Base-by-base conservation (phyloP, 1,140 invertebrate species). In the Philotrypesis tridentata region DNA sequence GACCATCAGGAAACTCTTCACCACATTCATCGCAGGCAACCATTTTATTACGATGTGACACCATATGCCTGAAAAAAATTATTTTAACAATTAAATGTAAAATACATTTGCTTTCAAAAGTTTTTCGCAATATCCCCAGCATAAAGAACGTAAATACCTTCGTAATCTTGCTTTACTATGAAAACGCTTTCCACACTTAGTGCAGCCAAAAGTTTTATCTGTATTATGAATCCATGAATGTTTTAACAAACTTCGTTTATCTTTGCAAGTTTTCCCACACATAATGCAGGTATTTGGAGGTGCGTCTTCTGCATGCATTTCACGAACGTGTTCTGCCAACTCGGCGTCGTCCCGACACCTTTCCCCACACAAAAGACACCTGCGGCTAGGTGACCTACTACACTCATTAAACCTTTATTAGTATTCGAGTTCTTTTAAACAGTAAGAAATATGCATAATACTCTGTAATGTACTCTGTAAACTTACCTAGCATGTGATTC, bases 21-120 rank as follows among this genome's bases (percentile, higher is more conserved):
- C 94, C 94, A 80, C 95, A 96, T 25, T 95, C 94, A 74, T 95
- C 94, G 82, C 95, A 96, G 0, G 92, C 90, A 2, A 95, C 95
- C 73, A 94, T 94, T 87, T 95, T 95, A 85, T 95, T 95, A 12
- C 94, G 92, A 89, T 95, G 94, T 3, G 94, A 95, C 2, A 94
- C 90, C 94, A 95, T 95, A 80, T 95, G 94, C 84, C 92, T 92
- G 31, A 12, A 86, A 85, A 72, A 77, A 40, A 77, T 27, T 68
- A 78, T 29, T 60, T 74, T 60, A 63, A 55, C 31, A 61, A 60
- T 33, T 68, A 68, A 31, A 71, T 40, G 37, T 23, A 40, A 43
- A 71, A 61, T 60, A 61, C 27, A 63, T 29, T 60, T 21, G 17
- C 37, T 75, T 1, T 37, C 27, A 33, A 5, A 37, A 25, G n/a